Evolutionary conservation across 2,113 vertebrate species (phyloP).

Genomic region (Machaerirhynchus nigripectus): DNA sequence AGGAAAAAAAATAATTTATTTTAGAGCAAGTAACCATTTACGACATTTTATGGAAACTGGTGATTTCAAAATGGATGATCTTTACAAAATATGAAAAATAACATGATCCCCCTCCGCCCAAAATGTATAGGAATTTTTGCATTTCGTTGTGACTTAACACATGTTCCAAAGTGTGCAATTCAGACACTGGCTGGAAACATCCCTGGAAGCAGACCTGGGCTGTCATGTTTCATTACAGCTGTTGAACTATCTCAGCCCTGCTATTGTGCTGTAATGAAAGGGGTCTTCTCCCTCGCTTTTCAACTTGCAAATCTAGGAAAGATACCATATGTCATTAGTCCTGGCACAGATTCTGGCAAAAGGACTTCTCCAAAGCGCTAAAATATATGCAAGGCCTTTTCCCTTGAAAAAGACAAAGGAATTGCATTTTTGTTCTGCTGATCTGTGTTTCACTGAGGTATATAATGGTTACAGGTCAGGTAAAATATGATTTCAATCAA

Average conservation of each 20-base stretch:
- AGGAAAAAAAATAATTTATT: neutral
- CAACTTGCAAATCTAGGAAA: slow-evolving; percentile 62
- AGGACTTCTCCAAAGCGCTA: slow-evolving; percentile 39
- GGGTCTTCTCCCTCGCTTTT: slow-evolving; percentile 60
- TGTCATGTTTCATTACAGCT: slow-evolving; percentile 69
- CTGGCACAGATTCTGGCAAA: slow-evolving; percentile 52
- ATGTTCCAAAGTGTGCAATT: slow-evolving; percentile 55
- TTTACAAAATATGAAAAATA: slow-evolving; percentile 30
- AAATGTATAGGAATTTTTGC: slow-evolving; percentile 48
- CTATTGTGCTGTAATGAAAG: slow-evolving; percentile 70
- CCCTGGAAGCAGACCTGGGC: slow-evolving; percentile 50
- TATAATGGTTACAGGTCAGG: neutral
- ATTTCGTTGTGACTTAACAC: slow-evolving; percentile 55
- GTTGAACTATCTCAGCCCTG: slow-evolving; percentile 53
- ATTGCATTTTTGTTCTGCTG: slow-evolving; percentile 20
- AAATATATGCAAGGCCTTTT: slow-evolving; percentile 15
- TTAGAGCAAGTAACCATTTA: slow-evolving; percentile 9
- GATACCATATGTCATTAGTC: slow-evolving; percentile 62
- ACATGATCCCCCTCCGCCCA: neutral
- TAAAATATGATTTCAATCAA: neutral
- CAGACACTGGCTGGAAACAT: slow-evolving; percentile 44
- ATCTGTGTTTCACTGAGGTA: neutral
- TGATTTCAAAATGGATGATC: slow-evolving; percentile 33
- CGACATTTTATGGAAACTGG: neutral
- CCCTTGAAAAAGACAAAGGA: slow-evolving; percentile 21